A percentile compares a stretch with the other conserved stretches of the same genome.
phyloP scores from a whole-genome alignment of 2,888 invertebrate genomes.

The Dryococelus australis region DNA sequence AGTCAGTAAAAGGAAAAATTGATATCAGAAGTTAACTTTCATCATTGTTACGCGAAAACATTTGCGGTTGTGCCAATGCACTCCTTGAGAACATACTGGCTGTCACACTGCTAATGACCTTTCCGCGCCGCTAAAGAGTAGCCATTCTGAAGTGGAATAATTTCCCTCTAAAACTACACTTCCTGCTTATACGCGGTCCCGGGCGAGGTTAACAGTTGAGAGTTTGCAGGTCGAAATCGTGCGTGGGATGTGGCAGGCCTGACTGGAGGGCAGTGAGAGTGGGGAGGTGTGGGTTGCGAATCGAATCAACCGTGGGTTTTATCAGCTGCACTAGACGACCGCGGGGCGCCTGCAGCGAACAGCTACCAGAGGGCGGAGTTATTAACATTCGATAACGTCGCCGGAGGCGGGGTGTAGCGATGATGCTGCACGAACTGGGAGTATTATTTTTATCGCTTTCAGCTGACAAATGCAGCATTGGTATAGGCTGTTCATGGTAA shows the following conservation, averaged over 20 bases:
- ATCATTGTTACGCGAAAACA: no score
- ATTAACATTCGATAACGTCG: neutral
- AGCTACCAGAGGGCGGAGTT: neutral
- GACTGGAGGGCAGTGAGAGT: conserved; percentile 11
- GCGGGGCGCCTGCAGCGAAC: neutral
- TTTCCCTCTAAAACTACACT: neutral
- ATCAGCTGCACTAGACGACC: neutral
- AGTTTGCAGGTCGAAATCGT: neutral
- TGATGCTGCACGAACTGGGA: no score
- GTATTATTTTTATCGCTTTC: no score
- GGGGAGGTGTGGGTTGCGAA: neutral
- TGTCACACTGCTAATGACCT: neutral
- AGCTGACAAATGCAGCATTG: no score
- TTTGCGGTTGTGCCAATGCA: no score
- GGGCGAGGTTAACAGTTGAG: neutral
- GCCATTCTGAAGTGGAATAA: neutral
- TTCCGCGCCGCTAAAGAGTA: neutral
- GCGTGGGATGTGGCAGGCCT: conserved; percentile 30
- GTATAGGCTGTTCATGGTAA: no score
- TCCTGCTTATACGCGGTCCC: neutral
- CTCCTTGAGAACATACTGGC: neutral
- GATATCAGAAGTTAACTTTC: no score
- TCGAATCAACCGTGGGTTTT: neutral
- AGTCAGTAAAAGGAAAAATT: no score
- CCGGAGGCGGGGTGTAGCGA: no score